These are phyloP conservation scores for Cryptocheilus praepositus DNA, from an alignment of 2,888 invertebrate genomes.

Conservation along the genomic window DNA sequence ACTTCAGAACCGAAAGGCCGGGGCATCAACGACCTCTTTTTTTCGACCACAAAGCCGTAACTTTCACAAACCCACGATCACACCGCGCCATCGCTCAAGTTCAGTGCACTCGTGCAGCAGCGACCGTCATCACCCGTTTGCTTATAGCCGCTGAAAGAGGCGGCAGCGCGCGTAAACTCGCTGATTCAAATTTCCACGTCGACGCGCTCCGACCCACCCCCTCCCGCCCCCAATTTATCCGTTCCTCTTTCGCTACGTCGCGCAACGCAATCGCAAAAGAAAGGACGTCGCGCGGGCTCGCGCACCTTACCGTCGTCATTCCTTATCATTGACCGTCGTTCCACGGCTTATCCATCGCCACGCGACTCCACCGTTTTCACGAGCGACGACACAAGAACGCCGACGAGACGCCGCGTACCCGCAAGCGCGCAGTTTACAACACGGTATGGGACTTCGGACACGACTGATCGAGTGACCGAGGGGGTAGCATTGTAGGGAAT, in stretches of 20 bases:
- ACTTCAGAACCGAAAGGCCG: no score
- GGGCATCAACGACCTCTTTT: no score
- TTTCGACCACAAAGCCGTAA: no score
- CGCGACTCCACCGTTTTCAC: background rate
- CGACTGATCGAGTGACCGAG: slow-evolving; percentile 75
- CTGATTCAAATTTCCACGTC: slow-evolving; percentile 11
- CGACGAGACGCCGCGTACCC: slow-evolving; percentile 22
- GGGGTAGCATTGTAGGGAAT: slow-evolving; percentile 72
- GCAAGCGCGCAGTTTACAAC: slow-evolving; percentile 57
- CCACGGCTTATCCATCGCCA: no score
- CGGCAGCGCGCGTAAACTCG: slow-evolving; percentile 7
- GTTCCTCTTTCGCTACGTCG: no score
- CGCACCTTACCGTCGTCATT: background rate
- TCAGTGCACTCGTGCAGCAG: background rate
- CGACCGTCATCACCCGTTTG: background rate
- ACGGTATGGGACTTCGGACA: slow-evolving; percentile 69
- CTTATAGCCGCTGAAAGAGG: background rate
- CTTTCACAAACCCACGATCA: no score
- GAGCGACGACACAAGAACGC: slow-evolving; percentile 17
- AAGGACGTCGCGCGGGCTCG: no score
- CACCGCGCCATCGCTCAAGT: background rate
- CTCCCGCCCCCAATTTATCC: no score
- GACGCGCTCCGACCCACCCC: background rate
- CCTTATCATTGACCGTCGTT: background rate
- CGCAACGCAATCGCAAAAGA: no score